Conservation (phyloP, 2,113 vertebrate genomes). For the Herpailurus yagouaroundi region DNA sequence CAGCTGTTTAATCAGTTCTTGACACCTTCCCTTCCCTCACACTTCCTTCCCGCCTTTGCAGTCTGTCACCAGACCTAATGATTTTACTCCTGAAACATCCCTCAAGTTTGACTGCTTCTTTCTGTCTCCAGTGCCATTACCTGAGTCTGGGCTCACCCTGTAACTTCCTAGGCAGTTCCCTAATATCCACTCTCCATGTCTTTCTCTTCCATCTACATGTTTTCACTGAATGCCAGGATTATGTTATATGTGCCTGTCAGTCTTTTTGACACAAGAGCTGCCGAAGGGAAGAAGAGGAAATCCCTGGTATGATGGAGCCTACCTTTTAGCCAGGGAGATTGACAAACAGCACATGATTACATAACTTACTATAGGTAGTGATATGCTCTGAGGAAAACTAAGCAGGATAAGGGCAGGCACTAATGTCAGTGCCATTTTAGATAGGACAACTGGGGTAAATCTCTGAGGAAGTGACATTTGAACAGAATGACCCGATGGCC, state of each 20-base stretch:
- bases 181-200: background rate
- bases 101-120: background rate
- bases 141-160: no score
- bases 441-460: no score
- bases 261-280: background rate
- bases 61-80: background rate
- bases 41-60: background rate
- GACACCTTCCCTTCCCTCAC: background rate
- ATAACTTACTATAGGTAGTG: background rate
- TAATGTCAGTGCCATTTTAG: rapidly evolving
- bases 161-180: background rate
- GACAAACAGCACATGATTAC: background rate
- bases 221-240: background rate
- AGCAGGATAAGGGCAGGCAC: background rate
- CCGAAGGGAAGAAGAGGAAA: background rate
- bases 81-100: background rate
- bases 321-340: background rate
- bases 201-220: background rate
- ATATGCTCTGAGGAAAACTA: background rate
- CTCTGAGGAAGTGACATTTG: background rate
- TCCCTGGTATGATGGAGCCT: background rate
- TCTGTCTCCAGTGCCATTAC: background rate
- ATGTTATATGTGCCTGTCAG: background rate
- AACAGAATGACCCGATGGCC: background rate
- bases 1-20: background rate